Conservation (phyloP, 2,888 invertebrate genomes). For the Ceramica pisi region DNA sequence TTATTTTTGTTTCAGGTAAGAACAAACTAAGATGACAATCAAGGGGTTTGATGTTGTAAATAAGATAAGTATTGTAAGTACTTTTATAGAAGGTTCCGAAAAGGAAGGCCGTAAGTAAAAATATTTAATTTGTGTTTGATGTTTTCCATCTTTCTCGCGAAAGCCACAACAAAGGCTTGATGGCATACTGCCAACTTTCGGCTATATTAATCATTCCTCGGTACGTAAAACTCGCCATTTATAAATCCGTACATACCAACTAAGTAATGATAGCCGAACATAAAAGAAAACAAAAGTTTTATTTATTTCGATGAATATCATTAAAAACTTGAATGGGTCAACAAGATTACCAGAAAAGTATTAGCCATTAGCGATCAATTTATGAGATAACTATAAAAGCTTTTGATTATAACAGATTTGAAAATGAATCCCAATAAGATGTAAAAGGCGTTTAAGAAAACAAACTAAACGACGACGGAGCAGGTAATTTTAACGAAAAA, state of each 20-base stretch:
- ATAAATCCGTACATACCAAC: conserved; percentile 76
- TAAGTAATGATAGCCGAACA: conserved; percentile 70
- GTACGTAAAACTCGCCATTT: conserved; percentile 78
- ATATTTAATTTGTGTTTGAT: conserved; percentile 66
- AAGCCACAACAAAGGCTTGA: conserved; percentile 79
- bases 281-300: conserved; percentile 67
- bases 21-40: conserved; percentile 7
- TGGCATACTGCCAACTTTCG: conserved; percentile 82
- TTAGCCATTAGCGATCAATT: conserved; percentile 69
- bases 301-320: conserved; percentile 58
- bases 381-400: conserved; percentile 66
- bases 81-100: neutral
- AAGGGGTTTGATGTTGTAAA: conserved; percentile 2
- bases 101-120: conserved; percentile 40
- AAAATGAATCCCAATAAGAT: conserved; percentile 61
- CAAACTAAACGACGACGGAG: conserved; percentile 46
- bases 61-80: conserved; percentile 29
- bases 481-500: conserved; percentile 58
- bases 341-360: conserved; percentile 60
- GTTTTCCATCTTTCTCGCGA: conserved; percentile 72
- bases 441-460: conserved; percentile 60
- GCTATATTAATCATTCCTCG: conserved; percentile 82
- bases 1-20: conserved; percentile 81
- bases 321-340: conserved; percentile 58
- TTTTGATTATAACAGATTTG: conserved; percentile 62